phyloP scores from a whole-genome alignment of 1,140 invertebrate species.

The Halesus radiatus region DNA sequence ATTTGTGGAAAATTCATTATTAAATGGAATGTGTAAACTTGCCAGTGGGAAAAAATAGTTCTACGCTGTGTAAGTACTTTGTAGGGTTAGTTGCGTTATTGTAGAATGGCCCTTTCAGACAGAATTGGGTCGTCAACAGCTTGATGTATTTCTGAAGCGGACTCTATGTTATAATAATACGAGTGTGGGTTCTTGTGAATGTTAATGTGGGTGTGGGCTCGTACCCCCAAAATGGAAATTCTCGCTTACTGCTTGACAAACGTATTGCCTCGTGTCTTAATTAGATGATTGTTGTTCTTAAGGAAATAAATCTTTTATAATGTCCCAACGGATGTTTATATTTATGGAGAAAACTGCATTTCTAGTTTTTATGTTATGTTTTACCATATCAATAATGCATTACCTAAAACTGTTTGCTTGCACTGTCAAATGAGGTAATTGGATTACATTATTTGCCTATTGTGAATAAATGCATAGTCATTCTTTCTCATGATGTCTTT shows the following conservation, averaged over 20 bases:
- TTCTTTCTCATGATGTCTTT: conserved; percentile 54
- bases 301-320: conserved; percentile 55
- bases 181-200: neutral
- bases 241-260: conserved; percentile 58
- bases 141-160: conserved; percentile 20
- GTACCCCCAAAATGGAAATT: conserved; percentile 48
- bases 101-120: no score
- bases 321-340: conserved; percentile 49
- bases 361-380: conserved; percentile 55
- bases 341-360: conserved; percentile 55
- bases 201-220: conserved; percentile 27
- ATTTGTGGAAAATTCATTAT: no score
- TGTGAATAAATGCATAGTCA: conserved; percentile 59
- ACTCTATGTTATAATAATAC: conserved; percentile 4
- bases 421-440: conserved; percentile 54
- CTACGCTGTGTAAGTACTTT: no score
- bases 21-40: no score
- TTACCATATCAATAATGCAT: conserved; percentile 56
- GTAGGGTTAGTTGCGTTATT: no score
- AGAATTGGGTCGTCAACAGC: no score
- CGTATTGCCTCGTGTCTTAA: conserved; percentile 58
- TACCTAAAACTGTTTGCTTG: conserved; percentile 56
- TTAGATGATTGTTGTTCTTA: conserved; percentile 57
- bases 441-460: conserved; percentile 56
- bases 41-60: no score